Evolutionary conservation across 1,140 invertebrate genomes (phyloP).

Genomic region (Saccostrea glomerata): DNA sequence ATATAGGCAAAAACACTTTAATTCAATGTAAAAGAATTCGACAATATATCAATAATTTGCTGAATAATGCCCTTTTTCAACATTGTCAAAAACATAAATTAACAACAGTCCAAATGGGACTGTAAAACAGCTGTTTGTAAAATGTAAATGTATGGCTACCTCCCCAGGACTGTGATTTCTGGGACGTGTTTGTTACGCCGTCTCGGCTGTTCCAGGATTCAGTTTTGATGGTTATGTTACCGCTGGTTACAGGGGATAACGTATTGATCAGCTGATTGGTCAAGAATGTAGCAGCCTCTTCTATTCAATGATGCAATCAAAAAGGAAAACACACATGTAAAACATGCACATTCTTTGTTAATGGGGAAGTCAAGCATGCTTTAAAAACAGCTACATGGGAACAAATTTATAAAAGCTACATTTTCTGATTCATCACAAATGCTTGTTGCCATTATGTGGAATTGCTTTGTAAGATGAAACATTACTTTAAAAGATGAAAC

Average conservation of each 20-base stretch:
- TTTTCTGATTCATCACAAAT: neutral
- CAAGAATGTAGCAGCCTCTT: conserved; percentile 68
- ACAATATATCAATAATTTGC: too few relatives aligned
- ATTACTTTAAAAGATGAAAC: neutral
- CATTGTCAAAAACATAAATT: neutral
- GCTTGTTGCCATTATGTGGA: too few relatives aligned
- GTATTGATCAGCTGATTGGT: conserved; percentile 67
- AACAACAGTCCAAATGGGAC: neutral
- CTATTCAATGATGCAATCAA: conserved; percentile 56
- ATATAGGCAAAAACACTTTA: neutral
- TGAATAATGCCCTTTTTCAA: neutral
- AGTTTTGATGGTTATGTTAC: conserved; percentile 71
- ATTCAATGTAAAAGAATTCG: too few relatives aligned
- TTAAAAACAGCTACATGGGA: conserved; percentile 9
- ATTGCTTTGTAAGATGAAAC: neutral
- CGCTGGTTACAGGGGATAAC: conserved; percentile 63
- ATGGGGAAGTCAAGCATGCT: conserved; percentile 23
- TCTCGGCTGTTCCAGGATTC: conserved; percentile 75
- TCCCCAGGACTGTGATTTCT: conserved; percentile 76
- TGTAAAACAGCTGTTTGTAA: neutral
- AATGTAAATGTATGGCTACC: conserved; percentile 59
- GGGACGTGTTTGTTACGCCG: conserved; percentile 67
- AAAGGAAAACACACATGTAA: conserved; percentile 44
- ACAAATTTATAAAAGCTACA: neutral
- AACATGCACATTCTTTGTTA: conserved; percentile 3